Evolutionary conservation across 2,888 invertebrate genomes (phyloP).

Genomic region (Congeria kusceri): DNA sequence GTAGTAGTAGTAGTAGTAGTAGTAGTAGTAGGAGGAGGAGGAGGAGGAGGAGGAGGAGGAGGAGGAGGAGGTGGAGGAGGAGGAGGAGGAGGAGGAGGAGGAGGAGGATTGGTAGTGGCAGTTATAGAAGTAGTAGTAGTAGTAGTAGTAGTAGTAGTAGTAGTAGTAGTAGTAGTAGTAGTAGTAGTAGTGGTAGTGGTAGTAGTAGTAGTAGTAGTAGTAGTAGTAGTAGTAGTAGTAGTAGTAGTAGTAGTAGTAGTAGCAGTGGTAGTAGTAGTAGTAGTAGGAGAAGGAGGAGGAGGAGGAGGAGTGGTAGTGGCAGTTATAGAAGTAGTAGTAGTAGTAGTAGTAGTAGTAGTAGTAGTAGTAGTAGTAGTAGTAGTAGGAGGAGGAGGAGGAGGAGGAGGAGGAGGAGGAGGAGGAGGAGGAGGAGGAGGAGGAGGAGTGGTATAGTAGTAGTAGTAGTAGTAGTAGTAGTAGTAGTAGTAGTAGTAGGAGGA

Average conservation of each 20-base stretch:
- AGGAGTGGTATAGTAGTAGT: not conserved
- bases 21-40: not conserved
- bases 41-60: not conserved
- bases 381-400: not conserved
- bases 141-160: constrained; percentile 5
- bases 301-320: too few relatives aligned
- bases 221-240: constrained; percentile 6
- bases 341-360: too few relatives aligned
- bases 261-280: too few relatives aligned
- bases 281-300: too few relatives aligned
- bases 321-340: too few relatives aligned
- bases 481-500: not conserved
- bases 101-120: not conserved
- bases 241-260: too few relatives aligned
- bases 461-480: constrained; percentile 3
- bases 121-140: not conserved
- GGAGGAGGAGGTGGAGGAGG: not conserved
- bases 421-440: not conserved
- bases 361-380: too few relatives aligned
- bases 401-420: not conserved
- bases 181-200: constrained; percentile 12
- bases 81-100: not conserved
- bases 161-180: constrained; percentile 7
- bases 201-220: constrained; percentile 12
- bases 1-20: not conserved